Evolutionary conservation across 2,113 vertebrate species (phyloP).

Genomic region (Piaya cayana): DNA sequence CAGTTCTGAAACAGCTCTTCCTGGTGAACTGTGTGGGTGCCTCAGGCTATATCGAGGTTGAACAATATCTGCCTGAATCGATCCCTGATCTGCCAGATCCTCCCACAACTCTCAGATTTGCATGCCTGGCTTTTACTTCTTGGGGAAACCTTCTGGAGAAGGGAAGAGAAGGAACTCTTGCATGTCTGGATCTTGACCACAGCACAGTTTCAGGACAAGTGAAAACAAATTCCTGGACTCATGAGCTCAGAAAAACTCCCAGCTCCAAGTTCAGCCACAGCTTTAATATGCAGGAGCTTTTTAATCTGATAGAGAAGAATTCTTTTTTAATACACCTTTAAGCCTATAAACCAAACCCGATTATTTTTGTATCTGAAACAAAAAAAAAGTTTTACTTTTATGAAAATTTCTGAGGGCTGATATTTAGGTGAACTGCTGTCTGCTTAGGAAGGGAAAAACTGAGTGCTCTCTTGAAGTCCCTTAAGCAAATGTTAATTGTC

Average conservation of each 20-base stretch:
- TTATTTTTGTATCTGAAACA: neutral
- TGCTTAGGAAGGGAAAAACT: neutral
- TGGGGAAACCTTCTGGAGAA: neutral
- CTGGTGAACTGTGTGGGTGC: neutral
- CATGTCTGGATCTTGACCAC: neutral
- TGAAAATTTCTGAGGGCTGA: neutral
- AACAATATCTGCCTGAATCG: neutral
- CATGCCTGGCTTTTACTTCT: neutral
- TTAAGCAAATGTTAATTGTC: conserved; percentile 43
- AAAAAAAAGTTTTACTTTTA: neutral
- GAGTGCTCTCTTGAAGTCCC: neutral
- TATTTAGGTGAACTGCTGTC: neutral
- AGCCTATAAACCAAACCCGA: neutral
- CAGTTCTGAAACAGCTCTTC: neutral
- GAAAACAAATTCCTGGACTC: neutral
- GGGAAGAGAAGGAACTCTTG: neutral
- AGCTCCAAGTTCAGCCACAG: neutral
- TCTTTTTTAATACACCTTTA: neutral
- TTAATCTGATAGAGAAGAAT: neutral
- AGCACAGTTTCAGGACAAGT: neutral
- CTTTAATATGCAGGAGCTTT: neutral
- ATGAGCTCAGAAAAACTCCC: neutral
- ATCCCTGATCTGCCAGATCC: neutral
- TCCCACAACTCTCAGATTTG: neutral
- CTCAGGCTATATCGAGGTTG: neutral